A percentile compares a stretch with the other conserved stretches of the same genome.
phyloP scores from a whole-genome alignment of 2,113 vertebrate genomes.

The Dinomys branickii region DNA sequence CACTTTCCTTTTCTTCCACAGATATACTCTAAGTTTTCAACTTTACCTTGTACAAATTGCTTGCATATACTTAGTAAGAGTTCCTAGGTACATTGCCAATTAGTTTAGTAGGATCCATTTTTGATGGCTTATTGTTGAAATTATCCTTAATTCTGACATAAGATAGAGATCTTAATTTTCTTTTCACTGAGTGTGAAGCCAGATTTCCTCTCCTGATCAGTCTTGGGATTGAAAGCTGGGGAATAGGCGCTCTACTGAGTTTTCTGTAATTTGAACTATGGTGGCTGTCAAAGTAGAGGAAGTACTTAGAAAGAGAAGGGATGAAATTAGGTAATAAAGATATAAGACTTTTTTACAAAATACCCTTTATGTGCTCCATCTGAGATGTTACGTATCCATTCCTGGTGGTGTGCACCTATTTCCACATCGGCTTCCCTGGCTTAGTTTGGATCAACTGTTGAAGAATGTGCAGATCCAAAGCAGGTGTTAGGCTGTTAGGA shows the following conservation, averaged over 20 bases:
- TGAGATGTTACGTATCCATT: neutral
- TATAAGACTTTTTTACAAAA: neutral
- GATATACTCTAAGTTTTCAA: neutral
- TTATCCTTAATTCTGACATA: neutral
- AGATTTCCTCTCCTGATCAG: neutral
- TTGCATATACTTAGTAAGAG: neutral
- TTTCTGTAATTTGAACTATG: neutral
- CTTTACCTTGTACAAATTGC: neutral
- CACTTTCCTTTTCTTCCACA: neutral
- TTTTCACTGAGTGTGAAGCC: neutral
- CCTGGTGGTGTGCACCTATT: neutral
- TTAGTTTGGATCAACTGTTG: neutral
- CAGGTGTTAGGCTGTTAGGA: neutral
- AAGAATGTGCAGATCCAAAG: neutral
- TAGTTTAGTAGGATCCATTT: neutral
- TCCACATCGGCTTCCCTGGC: too few relatives aligned
- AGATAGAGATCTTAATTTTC: neutral
- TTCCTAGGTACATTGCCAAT: neutral
- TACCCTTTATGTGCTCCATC: neutral
- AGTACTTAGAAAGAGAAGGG: neutral
- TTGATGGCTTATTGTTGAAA: neutral
- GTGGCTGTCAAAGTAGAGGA: neutral
- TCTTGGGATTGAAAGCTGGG: neutral
- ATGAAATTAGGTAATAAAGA: neutral
- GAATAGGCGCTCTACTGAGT: neutral